These are phyloP conservation scores for Macrobrachium rosenbergii DNA, from an alignment of 1,140 invertebrate species.

Conservation along the genomic window DNA sequence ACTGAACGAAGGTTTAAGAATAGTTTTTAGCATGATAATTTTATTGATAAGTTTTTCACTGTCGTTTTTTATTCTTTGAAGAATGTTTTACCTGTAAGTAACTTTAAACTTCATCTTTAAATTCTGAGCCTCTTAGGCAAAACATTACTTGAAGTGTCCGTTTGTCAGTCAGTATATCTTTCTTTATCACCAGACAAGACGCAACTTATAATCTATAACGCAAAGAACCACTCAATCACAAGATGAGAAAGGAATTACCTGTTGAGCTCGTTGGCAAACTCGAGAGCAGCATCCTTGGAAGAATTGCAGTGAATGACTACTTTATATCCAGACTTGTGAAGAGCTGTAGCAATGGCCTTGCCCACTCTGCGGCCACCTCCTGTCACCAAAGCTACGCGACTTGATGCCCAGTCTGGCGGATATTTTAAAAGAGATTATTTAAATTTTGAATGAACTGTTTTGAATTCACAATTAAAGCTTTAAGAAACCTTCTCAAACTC, in stretches of 20 bases:
- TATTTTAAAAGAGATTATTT: not conserved
- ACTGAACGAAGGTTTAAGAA: no score
- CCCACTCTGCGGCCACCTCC: conserved; percentile 38
- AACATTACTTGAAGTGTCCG: no score
- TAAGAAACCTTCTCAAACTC: no score
- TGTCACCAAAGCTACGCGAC: conserved; percentile 42
- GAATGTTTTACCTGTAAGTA: no score
- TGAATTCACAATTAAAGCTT: not conserved
- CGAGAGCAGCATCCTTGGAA: conserved; percentile 20
- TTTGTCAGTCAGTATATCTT: no score
- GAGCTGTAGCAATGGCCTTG: conserved; percentile 7
- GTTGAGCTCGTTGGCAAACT: conserved; percentile 27
- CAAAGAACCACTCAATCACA: not conserved
- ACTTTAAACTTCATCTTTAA: no score
- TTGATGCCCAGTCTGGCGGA: not conserved
- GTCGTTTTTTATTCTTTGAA: no score
- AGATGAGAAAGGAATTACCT: not conserved
- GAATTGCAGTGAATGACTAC: conserved; percentile 41
- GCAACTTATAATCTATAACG: no score
- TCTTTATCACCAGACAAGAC: no score
- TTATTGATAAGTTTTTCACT: no score
- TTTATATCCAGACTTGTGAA: conserved; percentile 40
- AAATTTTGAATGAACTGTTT: not conserved
- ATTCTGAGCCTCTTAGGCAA: no score
- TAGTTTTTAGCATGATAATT: no score